Evolutionary conservation across 2,113 vertebrate genomes (phyloP).

Genomic region (Equus przewalskii): DNA sequence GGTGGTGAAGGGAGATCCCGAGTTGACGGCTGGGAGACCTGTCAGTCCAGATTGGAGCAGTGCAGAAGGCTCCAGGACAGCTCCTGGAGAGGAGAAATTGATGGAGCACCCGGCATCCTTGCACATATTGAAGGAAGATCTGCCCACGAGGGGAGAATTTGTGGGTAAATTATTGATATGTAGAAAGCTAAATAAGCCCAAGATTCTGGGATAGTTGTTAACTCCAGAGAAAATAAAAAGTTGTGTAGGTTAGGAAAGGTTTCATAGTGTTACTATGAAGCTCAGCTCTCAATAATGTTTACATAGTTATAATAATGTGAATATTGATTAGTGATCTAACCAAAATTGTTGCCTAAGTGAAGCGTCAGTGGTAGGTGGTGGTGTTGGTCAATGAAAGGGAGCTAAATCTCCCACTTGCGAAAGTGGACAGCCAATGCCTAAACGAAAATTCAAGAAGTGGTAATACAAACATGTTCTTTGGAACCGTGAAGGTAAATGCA

Average conservation of each 20-base stretch:
- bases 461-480: accelerated
- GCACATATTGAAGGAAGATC: background rate
- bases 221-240: background rate
- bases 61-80: background rate
- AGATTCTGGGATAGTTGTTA: background rate
- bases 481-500: background rate
- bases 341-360: background rate
- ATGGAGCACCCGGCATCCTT: background rate
- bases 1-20: background rate
- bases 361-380: background rate
- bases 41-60: background rate
- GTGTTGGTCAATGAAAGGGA: background rate
- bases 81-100: background rate
- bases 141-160: background rate
- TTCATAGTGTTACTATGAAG: background rate
- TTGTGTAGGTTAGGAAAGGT: background rate
- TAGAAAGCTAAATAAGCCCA: background rate
- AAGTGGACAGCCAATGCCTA: background rate
- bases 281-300: background rate
- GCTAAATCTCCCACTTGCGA: background rate
- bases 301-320: background rate
- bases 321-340: background rate
- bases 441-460: background rate
- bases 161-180: background rate
- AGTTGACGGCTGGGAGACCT: background rate